These are phyloP conservation scores for Drosophila histrio DNA, from an alignment of 2,888 invertebrate genomes.

Conservation along the genomic window DNA sequence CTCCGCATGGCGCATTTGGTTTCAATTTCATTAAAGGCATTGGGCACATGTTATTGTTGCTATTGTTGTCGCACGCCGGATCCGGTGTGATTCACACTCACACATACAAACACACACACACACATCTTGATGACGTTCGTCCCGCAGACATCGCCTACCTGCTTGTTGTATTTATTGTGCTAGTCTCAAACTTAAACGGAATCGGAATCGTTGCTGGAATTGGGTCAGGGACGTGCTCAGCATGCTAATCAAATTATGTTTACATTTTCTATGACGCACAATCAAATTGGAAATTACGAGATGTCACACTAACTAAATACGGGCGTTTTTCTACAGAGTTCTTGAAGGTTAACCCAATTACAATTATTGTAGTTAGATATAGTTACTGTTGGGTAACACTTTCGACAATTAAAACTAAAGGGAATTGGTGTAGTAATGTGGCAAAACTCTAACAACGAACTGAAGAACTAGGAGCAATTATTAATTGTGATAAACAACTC, in stretches of 20 bases:
- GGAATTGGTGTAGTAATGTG: background rate
- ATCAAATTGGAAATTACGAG: constrained; percentile 11
- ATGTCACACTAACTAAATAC: constrained; percentile 4
- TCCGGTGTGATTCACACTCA: constrained; percentile 66
- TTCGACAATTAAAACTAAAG: background rate
- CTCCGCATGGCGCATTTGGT: constrained; percentile 41
- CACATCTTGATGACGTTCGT: constrained; percentile 51
- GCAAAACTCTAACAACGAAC: background rate
- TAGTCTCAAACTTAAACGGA: constrained; percentile 30
- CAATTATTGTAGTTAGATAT: background rate
- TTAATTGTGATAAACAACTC: no score
- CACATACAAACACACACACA: constrained; percentile 1
- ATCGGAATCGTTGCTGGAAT: constrained; percentile 29
- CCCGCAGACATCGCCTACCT: constrained; percentile 39
- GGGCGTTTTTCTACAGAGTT: constrained; percentile 23
- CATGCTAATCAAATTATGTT: constrained; percentile 68
- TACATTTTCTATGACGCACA: constrained; percentile 61
- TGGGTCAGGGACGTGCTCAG: constrained; percentile 79
- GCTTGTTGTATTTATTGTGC: constrained; percentile 27
- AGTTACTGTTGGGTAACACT: background rate
- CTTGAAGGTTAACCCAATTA: constrained; percentile 34
- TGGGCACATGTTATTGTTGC: constrained; percentile 35
- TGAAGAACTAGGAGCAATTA: background rate
- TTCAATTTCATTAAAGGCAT: constrained; percentile 69
- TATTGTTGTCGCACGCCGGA: constrained; percentile 42